A percentile compares a stretch with the other conserved stretches of the same genome.
These are phyloP conservation scores for Dynastes tityus DNA, from an alignment of 2,888 invertebrate species.

Conservation along the genomic window DNA sequence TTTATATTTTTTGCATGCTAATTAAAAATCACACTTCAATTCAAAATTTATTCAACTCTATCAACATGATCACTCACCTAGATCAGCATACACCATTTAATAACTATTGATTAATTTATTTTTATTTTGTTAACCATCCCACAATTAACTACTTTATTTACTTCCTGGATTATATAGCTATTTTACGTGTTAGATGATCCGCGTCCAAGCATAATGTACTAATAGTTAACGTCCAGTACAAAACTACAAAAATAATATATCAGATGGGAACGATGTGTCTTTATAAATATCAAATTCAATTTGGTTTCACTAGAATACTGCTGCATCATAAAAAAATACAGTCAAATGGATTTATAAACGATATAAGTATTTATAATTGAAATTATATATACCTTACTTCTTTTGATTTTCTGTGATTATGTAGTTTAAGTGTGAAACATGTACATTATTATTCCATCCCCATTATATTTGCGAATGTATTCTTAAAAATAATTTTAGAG, in stretches of 20 bases:
- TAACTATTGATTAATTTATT: too few relatives aligned
- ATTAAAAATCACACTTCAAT: too few relatives aligned
- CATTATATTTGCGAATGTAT: constrained; percentile 42
- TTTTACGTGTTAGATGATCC: too few relatives aligned
- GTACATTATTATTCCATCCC: constrained; percentile 43
- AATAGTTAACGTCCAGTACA: constrained; percentile 26
- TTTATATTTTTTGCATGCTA: too few relatives aligned
- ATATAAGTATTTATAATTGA: not conserved
- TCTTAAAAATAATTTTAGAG: constrained; percentile 45
- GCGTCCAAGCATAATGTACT: not conserved
- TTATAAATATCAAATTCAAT: constrained; percentile 13
- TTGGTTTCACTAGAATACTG: constrained; percentile 46
- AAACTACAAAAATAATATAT: constrained; percentile 13
- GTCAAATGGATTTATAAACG: not conserved
- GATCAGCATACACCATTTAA: too few relatives aligned
- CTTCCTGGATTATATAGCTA: too few relatives aligned
- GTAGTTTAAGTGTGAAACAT: constrained; percentile 48
- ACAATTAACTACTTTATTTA: too few relatives aligned
- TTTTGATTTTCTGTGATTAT: constrained; percentile 51
- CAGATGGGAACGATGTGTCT: constrained; percentile 26
- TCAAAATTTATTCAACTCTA: too few relatives aligned
- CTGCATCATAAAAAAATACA: constrained; percentile 14
- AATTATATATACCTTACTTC: constrained; percentile 27
- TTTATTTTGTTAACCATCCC: too few relatives aligned
- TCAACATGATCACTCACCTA: too few relatives aligned